Conservation (phyloP, 2,797 vertebrate genomes). For the Gila robusta region DNA sequence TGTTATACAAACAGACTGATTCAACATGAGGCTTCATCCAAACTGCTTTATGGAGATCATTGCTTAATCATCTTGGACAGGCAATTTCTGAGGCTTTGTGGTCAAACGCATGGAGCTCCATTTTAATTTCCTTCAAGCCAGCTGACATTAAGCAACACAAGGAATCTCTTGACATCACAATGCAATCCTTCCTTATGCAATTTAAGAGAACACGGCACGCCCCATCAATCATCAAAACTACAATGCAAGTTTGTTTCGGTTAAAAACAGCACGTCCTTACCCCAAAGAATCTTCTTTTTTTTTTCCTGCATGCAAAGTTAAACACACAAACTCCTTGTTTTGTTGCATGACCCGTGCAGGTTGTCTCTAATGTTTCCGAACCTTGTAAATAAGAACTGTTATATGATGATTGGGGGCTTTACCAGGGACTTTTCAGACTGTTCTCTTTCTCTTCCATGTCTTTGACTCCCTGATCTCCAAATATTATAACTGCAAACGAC, state of each 20-base stretch:
- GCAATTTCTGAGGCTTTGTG: constrained; percentile 14
- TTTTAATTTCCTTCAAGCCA: constrained; percentile 28
- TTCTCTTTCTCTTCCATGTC: constrained; percentile 67
- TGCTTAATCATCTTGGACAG: background rate
- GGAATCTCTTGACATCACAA: constrained; percentile 69
- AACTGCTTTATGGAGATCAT: constrained; percentile 15
- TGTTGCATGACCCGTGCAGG: constrained; percentile 52
- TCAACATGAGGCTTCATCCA: background rate
- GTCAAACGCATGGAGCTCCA: background rate
- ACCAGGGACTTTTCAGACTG: constrained; percentile 73
- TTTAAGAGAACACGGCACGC: constrained; percentile 61
- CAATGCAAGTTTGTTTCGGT: constrained; percentile 46
- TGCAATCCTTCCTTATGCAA: constrained; percentile 80
- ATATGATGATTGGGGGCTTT: constrained; percentile 56
- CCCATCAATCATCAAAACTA: constrained; percentile 52
- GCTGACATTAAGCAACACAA: constrained; percentile 60
- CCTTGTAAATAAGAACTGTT: constrained; percentile 48
- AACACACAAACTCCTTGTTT: constrained; percentile 35
- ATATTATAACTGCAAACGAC: constrained; percentile 76
- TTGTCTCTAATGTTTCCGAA: constrained; percentile 45
- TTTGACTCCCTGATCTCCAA: constrained; percentile 63
- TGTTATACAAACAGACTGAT: background rate
- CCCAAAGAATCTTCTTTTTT: constrained; percentile 35
- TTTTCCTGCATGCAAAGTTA: constrained; percentile 57
- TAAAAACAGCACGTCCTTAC: constrained; percentile 20